A percentile compares a stretch with the other conserved stretches of the same genome.
Evolutionary conservation across 2,113 vertebrate genomes (phyloP).

Genomic region (Cavia porcellus): DNA sequence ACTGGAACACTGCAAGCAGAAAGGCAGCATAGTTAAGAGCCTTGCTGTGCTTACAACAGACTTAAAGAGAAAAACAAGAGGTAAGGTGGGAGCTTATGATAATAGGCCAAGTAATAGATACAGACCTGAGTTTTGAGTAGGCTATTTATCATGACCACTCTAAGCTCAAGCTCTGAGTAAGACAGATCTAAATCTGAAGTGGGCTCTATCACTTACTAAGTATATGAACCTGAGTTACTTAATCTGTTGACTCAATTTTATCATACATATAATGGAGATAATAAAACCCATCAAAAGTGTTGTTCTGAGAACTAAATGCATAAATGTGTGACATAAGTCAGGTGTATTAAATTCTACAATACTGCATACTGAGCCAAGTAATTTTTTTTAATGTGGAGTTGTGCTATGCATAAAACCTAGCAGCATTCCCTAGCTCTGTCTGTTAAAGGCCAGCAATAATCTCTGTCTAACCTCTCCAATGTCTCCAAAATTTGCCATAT

Average conservation of each 20-base stretch:
- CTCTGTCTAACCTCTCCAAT: no score
- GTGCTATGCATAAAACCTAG: slow-evolving; percentile 18
- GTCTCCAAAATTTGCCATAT: background rate
- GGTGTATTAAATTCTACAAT: background rate
- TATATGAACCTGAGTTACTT: slow-evolving; percentile 9
- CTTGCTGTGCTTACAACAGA: background rate
- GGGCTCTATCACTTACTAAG: background rate
- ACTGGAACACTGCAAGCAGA: background rate
- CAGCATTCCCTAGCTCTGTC: background rate
- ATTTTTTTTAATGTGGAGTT: background rate
- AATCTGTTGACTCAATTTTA: slow-evolving; percentile 19
- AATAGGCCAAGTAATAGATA: background rate
- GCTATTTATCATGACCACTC: background rate
- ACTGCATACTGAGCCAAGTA: background rate
- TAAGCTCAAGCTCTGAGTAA: background rate
- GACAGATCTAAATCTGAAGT: background rate
- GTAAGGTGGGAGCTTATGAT: background rate
- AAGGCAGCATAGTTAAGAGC: background rate
- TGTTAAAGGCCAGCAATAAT: background rate
- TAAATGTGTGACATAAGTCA: slow-evolving; percentile 32
- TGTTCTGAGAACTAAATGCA: slow-evolving; percentile 16
- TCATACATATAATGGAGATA: slow-evolving; percentile 13
- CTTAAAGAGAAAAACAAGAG: background rate
- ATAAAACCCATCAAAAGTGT: slow-evolving; percentile 7
- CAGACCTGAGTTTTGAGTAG: background rate